These are phyloP conservation scores for Hepsetus odoe DNA, from an alignment of 2,113 vertebrate species.

Conservation along the genomic window DNA sequence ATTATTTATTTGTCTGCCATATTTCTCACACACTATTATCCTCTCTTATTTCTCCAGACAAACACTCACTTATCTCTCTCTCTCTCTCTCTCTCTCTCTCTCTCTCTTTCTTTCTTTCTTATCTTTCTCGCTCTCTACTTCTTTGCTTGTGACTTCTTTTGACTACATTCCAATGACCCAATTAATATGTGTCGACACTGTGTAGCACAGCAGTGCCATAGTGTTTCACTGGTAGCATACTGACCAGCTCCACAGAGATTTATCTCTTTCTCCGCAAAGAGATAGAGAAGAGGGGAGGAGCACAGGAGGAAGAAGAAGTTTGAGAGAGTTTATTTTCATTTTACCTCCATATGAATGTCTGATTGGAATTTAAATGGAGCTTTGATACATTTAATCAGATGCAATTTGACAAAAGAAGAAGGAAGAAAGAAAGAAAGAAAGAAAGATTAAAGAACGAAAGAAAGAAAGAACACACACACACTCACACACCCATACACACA, in stretches of 20 bases:
- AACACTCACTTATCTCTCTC: background rate
- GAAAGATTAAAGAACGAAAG: background rate
- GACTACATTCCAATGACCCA: constrained; percentile 7
- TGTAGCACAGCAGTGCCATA: background rate
- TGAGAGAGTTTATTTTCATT: no score
- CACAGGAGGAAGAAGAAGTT: background rate
- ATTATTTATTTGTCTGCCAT: constrained; percentile 34
- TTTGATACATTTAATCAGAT: no score
- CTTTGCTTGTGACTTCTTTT: background rate
- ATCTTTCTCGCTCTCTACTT: background rate
- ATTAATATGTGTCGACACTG: constrained; percentile 22
- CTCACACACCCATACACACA: background rate
- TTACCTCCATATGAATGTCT: no score
- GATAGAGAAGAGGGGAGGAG: background rate
- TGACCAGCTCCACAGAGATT: background rate
- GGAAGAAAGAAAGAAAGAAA: background rate
- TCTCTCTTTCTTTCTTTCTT: background rate
- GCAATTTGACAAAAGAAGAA: no score
- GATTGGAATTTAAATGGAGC: background rate
- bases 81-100: background rate
- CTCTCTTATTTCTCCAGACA: constrained; percentile 1
- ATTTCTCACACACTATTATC: constrained; percentile 25
- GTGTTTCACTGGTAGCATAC: background rate
- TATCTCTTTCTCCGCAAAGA: background rate
- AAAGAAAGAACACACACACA: background rate